phyloP scores from a whole-genome alignment of 2,113 vertebrate genomes.

The Boulengerochromis microlepis region DNA sequence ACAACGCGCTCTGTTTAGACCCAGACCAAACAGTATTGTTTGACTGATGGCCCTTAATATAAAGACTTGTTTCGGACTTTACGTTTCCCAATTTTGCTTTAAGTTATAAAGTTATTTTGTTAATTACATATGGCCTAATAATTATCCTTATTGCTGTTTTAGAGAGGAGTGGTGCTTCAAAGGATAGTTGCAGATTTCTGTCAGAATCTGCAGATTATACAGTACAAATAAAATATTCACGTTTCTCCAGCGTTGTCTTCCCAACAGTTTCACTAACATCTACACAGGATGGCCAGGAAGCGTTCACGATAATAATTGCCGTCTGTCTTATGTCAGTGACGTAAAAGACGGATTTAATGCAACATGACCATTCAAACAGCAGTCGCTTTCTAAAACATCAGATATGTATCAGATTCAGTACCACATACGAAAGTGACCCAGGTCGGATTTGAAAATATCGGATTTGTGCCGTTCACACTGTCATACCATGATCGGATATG shows the following conservation, averaged over 20 bases:
- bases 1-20: too few species aligned
- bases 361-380: fast-evolving
- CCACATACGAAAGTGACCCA: neutral
- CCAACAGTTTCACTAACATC: neutral
- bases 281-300: neutral
- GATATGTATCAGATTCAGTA: neutral
- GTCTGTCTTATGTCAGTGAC: neutral
- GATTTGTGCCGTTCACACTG: fast-evolving
- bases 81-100: too few species aligned
- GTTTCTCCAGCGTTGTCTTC: neutral
- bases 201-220: neutral
- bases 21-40: too few species aligned
- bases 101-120: neutral
- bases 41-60: neutral
- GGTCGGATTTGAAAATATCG: neutral
- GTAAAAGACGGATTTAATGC: neutral
- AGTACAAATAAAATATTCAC: neutral
- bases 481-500: neutral
- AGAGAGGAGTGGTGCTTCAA: neutral
- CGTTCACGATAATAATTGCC: fast-evolving
- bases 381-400: neutral
- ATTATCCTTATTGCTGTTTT: neutral
- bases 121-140: neutral
- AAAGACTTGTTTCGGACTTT: neutral
- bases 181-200: neutral